Percentiles rank a stretch among this genome's conserved stretches.
phyloP scores from a whole-genome alignment of 2,797 vertebrate genomes.

The Anguilla anguilla region DNA sequence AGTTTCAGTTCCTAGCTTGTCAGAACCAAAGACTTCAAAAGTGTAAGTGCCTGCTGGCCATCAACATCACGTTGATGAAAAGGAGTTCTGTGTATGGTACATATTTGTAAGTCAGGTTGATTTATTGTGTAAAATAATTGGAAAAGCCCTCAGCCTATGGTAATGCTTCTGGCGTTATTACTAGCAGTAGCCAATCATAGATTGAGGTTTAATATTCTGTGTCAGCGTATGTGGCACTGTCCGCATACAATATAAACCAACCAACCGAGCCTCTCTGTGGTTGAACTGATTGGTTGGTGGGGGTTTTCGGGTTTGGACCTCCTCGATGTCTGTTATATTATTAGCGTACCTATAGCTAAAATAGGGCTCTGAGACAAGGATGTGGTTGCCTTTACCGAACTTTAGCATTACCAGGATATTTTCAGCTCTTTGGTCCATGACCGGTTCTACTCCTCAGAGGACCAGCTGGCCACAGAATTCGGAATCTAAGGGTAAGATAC shows the following conservation, averaged over 20 bases:
- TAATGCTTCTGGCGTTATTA: background rate
- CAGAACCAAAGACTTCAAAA: slow-evolving; percentile 1
- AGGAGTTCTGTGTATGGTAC: background rate
- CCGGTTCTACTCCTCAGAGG: background rate
- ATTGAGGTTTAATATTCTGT: background rate
- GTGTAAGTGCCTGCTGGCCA: background rate
- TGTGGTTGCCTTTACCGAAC: background rate
- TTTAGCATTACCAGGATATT: background rate
- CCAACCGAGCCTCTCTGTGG: background rate
- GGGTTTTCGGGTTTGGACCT: background rate
- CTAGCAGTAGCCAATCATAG: background rate
- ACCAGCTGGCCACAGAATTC: slow-evolving; percentile 38
- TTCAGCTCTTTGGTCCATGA: background rate
- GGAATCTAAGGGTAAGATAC: slow-evolving; percentile 34
- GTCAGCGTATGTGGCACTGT: background rate
- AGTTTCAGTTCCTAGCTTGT: background rate
- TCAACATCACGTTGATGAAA: background rate
- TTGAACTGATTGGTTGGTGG: background rate
- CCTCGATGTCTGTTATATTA: background rate
- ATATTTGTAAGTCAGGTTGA: background rate
- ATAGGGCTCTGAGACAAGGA: background rate
- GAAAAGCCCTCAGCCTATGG: background rate
- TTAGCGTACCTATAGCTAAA: background rate
- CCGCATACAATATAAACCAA: background rate
- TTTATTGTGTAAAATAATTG: background rate